Percentiles rank a stretch among this genome's conserved stretches.
Evolutionary conservation across 2,113 vertebrate genomes (phyloP).

Genomic region (Bagarius yarrelli): DNA sequence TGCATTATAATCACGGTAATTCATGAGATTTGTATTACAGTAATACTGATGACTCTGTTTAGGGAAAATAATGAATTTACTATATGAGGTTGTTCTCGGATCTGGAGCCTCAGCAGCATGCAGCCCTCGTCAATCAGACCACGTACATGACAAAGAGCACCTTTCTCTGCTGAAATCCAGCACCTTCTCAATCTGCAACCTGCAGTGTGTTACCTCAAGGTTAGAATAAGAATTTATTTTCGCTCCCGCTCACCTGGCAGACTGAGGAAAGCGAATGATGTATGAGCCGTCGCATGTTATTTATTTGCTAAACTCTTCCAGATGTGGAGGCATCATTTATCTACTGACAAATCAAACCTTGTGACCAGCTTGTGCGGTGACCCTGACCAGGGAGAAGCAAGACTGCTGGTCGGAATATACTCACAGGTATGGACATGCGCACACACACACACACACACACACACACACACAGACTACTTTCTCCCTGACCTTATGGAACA

Average conservation of each 20-base stretch:
- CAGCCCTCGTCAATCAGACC: too few species aligned
- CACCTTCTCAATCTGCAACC: conserved; percentile 40
- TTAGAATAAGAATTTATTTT: conserved; percentile 88
- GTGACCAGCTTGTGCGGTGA: conserved; percentile 78
- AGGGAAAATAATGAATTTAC: conserved; percentile 14
- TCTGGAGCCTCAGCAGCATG: conserved; percentile 12
- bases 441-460: conserved; percentile 17
- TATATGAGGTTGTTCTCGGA: too few species aligned
- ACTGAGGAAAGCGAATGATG: conserved; percentile 84
- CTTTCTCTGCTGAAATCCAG: conserved; percentile 41
- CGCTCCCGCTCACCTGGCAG: conserved; percentile 75
- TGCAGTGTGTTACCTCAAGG: conserved; percentile 78
- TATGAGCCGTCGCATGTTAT: conserved; percentile 85
- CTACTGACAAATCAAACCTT: conserved; percentile 87
- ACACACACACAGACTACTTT: not conserved
- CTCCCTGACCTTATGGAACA: conserved; percentile 15
- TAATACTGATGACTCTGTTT: conserved; percentile 23
- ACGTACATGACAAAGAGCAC: conserved; percentile 56
- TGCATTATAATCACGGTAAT: too few species aligned
- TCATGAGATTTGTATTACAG: too few species aligned
- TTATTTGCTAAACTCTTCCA: conserved; percentile 91
- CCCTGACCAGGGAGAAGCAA: conserved; percentile 59
- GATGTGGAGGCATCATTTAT: conserved; percentile 91
- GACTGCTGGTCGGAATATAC: conserved; percentile 38
- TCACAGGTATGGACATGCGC: conserved; percentile 14